phyloP scores from a whole-genome alignment of 2,888 invertebrate species.

The Exephanes ischioxanthus region DNA sequence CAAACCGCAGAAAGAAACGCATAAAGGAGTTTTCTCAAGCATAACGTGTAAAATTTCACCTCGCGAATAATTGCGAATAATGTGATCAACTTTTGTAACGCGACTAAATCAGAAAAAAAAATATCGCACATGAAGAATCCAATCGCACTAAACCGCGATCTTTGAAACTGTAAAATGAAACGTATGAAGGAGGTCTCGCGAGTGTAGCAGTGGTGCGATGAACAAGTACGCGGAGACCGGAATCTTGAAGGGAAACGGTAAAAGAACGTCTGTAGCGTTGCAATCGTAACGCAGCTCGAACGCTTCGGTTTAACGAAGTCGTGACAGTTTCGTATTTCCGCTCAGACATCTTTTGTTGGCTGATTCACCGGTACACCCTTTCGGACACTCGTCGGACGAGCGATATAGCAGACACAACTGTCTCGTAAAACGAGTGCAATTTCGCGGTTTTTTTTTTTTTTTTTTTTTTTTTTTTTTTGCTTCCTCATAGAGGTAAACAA shows the following conservation, averaged over 20 bases:
- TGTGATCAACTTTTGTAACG: background rate
- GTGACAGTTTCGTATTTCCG: constrained; percentile 28
- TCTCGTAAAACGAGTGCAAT: background rate
- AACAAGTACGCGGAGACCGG: background rate
- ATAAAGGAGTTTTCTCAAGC: no score
- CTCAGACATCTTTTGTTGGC: constrained; percentile 28
- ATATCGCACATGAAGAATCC: background rate
- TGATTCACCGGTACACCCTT: background rate
- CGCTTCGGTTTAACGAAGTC: constrained; percentile 4
- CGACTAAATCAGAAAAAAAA: background rate
- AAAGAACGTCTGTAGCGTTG: background rate
- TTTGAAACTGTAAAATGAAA: background rate
- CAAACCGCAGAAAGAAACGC: no score
- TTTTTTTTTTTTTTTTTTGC: constrained; percentile 5
- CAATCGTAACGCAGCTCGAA: background rate
- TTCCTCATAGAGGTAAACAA: background rate
- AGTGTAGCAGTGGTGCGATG: background rate
- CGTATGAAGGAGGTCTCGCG: background rate
- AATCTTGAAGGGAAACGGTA: background rate
- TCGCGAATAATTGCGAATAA: no score
- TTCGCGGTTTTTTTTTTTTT: background rate
- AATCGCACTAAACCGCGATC: background rate
- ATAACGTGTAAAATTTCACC: no score
- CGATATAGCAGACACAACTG: background rate
- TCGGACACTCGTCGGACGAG: background rate